A percentile compares a stretch with the other conserved stretches of the same genome.
phyloP scores from a whole-genome alignment of 2,113 vertebrate species.

The Acrocephalus kingi region DNA sequence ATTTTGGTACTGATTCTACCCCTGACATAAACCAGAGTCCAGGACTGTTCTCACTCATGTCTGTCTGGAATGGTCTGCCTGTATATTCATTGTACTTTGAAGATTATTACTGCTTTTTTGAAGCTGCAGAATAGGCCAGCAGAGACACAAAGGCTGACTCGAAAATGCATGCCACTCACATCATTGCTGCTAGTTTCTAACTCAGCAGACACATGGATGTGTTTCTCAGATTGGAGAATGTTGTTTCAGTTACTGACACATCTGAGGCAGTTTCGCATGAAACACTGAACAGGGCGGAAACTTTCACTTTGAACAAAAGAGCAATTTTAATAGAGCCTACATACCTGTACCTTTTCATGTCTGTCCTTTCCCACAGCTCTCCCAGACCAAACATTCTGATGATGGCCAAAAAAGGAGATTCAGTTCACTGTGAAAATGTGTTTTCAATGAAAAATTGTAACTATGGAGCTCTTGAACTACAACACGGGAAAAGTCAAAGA shows the following conservation, averaged over 20 bases:
- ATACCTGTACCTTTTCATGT: background rate
- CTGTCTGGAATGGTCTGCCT: background rate
- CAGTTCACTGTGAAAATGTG: background rate
- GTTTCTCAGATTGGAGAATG: background rate
- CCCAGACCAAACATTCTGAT: background rate
- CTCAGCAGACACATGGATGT: background rate
- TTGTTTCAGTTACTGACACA: constrained; percentile 11
- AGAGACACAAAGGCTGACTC: background rate
- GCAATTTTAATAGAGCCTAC: background rate
- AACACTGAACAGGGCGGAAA: background rate
- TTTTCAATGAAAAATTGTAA: background rate
- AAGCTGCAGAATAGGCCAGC: background rate
- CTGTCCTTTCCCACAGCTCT: background rate
- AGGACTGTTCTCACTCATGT: background rate
- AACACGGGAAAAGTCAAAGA: background rate
- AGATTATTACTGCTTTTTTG: background rate
- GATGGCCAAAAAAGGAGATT: background rate
- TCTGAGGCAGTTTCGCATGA: background rate
- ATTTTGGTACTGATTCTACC: background rate
- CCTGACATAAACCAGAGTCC: background rate
- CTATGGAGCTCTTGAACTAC: background rate
- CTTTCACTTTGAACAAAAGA: constrained; percentile 59
- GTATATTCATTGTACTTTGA: background rate
- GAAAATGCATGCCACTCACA: background rate
- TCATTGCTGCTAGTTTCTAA: constrained; percentile 8